phyloP scores from a whole-genome alignment of 2,113 vertebrate species.

The Hemiscyllium ocellatum region DNA sequence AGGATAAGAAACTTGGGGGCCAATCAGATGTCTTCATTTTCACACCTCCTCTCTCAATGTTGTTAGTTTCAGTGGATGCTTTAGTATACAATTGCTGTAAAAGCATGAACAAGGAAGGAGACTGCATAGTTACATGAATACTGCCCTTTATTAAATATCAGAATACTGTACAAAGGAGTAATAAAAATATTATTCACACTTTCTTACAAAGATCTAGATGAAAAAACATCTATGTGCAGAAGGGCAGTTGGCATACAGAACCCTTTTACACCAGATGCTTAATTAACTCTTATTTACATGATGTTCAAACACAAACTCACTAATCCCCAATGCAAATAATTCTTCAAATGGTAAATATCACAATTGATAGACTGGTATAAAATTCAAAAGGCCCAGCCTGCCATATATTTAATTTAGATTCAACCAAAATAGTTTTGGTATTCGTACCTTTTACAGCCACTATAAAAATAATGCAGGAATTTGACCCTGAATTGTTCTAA shows the following conservation, averaged over 20 bases:
- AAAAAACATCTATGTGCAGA: conserved; percentile 42
- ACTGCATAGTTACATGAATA: conserved; percentile 40
- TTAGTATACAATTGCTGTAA: background rate
- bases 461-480: conserved; percentile 11
- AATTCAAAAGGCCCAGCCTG: conserved; percentile 13
- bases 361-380: conserved; percentile 8
- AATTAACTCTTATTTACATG: conserved; percentile 32
- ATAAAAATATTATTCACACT: conserved; percentile 69
- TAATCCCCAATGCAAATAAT: conserved; percentile 19
- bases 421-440: conserved; percentile 13
- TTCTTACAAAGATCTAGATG: conserved; percentile 62
- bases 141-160: conserved; percentile 61
- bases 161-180: conserved; percentile 68
- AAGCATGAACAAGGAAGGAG: background rate
- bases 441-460: conserved; percentile 14
- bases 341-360: conserved; percentile 32
- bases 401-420: conserved; percentile 17
- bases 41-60: background rate
- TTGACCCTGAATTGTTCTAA: conserved; percentile 6
- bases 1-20: background rate
- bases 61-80: background rate
- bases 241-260: conserved; percentile 19
- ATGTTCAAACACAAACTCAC: conserved; percentile 24
- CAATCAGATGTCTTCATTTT: background rate
- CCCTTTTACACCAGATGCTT: conserved; percentile 19